Evolutionary conservation across 2,113 vertebrate species (phyloP).

Genomic region (Oreochromis niloticus): DNA sequence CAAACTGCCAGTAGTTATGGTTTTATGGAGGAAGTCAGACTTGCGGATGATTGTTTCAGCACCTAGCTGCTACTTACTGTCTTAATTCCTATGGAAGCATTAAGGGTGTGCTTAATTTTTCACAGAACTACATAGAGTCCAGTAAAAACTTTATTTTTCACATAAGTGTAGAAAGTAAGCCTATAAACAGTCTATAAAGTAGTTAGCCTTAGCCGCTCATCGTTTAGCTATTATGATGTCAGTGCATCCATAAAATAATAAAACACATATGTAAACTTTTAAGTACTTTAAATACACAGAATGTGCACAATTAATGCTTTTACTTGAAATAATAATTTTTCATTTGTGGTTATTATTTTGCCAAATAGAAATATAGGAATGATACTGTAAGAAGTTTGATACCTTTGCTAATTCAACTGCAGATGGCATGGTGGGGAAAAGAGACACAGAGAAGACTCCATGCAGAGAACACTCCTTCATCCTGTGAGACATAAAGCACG

Average conservation of each 20-base stretch:
- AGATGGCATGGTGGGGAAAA: slow-evolving; percentile 79
- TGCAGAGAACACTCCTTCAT: slow-evolving; percentile 82
- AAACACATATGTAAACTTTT: neutral
- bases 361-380: neutral
- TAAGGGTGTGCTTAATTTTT: neutral
- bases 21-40: neutral
- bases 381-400: neutral
- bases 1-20: neutral
- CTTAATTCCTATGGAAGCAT: neutral
- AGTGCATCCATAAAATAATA: neutral
- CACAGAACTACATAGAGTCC: neutral
- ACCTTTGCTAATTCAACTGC: slow-evolving; percentile 87
- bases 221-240: neutral
- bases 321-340: neutral
- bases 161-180: neutral
- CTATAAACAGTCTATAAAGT: neutral
- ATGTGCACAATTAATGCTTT: neutral
- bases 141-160: neutral
- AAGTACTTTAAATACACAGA: neutral
- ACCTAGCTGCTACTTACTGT: neutral
- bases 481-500: slow-evolving; percentile 57
- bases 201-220: neutral
- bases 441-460: slow-evolving; percentile 76
- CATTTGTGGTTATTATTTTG: neutral
- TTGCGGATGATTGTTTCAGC: neutral